Evolutionary conservation across 2,797 vertebrate genomes (phyloP), one percentile per base, ranked within the genome.

Genomic region (Pteropus rufus): DNA sequence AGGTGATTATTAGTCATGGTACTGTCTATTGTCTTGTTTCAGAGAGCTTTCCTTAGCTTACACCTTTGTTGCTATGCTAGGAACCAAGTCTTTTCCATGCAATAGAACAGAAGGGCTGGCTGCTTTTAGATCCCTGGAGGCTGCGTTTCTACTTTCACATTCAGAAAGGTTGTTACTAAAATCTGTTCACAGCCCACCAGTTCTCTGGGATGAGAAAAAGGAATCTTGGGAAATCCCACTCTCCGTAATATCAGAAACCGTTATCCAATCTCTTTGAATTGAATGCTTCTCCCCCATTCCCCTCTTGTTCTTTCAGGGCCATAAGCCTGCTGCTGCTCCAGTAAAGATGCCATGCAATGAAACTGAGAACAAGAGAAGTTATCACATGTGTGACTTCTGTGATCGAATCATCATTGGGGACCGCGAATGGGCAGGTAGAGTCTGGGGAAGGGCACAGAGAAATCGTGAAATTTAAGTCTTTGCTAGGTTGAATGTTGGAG

Each of bases 381-480:
- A 92, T 5, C 99, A 98, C 9, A 76, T 98, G 10, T 99, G 99
- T 62, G 99, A 99, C 60, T 93, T 99, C 49, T 99, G 99, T 21
- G 97, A 98, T 97, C 99, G 99, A 75, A 96, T 99, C 89, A 99
- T 99, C 98, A 99, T 99, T 1, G 99, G 99, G 14, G 99, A 99
- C 98, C 98, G 99, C 77, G 99, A 99, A 97, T 99, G 99, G 99
- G 98, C 98, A 98, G 99, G 99, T 99, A 98, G 97, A 98, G 16
- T n/a, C 16, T 1, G 6, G 54, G 0, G 0, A 1, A 29, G 10
- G 36, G 5, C 7, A 46, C 31, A 52, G 65, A 70, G 49, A 79
- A 75, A 21, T 81, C 8, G 19, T 95, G 91, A 83, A 80, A 44
- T 76, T 67, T 83, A 54, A 85, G 70, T 80, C 46, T 95, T 95